These are phyloP conservation scores for Cantharis lateralis DNA, from an alignment of 2,888 invertebrate species.

Conservation along the genomic window DNA sequence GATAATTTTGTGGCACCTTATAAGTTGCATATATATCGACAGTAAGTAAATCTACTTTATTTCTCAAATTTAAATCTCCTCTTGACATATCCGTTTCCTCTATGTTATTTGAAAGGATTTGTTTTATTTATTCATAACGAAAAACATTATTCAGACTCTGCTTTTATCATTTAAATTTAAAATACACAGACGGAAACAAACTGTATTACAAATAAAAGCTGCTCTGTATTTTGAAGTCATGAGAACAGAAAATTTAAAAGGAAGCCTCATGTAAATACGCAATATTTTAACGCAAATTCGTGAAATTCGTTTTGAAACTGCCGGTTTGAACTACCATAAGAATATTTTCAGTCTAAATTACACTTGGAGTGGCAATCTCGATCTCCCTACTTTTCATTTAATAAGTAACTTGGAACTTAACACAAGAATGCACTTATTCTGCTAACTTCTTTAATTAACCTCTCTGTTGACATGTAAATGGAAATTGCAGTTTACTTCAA, in stretches of 20 bases:
- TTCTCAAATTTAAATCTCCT: conserved; percentile 23
- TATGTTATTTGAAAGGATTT: conserved; percentile 26
- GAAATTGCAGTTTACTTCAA: conserved; percentile 32
- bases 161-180: conserved; percentile 28
- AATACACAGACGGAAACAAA: conserved; percentile 23
- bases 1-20: background rate
- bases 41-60: conserved; percentile 15
- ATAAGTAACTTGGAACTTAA: conserved; percentile 29
- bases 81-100: conserved; percentile 27
- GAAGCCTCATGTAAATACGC: conserved; percentile 14
- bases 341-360: conserved; percentile 26
- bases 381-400: conserved; percentile 26
- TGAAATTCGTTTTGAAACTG: conserved; percentile 15
- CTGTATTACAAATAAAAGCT: conserved; percentile 22
- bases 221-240: conserved; percentile 19
- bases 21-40: background rate
- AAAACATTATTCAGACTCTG: conserved; percentile 25
- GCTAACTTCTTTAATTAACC: conserved; percentile 33
- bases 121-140: conserved; percentile 29
- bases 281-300: conserved; percentile 20
- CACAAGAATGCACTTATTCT: conserved; percentile 33
- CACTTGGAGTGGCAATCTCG: conserved; percentile 26
- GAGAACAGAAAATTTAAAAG: conserved; percentile 20
- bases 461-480: conserved; percentile 32
- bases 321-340: conserved; percentile 15